A percentile compares a stretch with the other conserved stretches of the same genome.
Evolutionary conservation across 2,797 vertebrate genomes (phyloP).

Genomic region (Neopelma chrysocephalum): DNA sequence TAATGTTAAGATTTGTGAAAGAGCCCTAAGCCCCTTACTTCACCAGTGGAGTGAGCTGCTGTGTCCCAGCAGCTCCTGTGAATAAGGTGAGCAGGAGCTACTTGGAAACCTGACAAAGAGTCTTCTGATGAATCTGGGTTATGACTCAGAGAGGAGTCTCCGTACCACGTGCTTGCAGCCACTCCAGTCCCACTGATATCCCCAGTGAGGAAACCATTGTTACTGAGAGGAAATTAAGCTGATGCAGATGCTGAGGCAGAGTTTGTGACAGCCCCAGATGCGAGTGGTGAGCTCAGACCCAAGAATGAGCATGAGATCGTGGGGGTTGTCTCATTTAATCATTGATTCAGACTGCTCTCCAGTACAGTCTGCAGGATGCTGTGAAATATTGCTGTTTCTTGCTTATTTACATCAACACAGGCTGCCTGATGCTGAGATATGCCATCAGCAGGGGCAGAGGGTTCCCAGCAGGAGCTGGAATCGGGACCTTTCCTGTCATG

Average conservation of each 20-base stretch:
- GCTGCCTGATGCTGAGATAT: background rate
- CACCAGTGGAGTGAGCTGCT: background rate
- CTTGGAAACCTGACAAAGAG: constrained; percentile 6
- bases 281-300: background rate
- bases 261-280: background rate
- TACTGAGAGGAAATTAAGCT: background rate
- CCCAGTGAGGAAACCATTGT: background rate
- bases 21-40: background rate
- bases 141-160: constrained; percentile 31
- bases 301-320: rapidly evolving
- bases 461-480: background rate
- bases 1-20: background rate
- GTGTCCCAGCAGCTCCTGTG: background rate
- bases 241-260: background rate
- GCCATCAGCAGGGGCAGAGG: background rate
- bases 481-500: background rate
- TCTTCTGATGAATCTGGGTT: constrained; percentile 15
- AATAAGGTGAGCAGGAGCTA: background rate
- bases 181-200: background rate
- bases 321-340: background rate
- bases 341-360: background rate
- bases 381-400: background rate
- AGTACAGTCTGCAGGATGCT: background rate
- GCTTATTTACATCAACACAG: background rate
- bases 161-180: background rate